phyloP scores from a whole-genome alignment of 1,140 invertebrate species.

The Procambarus virginalis region DNA sequence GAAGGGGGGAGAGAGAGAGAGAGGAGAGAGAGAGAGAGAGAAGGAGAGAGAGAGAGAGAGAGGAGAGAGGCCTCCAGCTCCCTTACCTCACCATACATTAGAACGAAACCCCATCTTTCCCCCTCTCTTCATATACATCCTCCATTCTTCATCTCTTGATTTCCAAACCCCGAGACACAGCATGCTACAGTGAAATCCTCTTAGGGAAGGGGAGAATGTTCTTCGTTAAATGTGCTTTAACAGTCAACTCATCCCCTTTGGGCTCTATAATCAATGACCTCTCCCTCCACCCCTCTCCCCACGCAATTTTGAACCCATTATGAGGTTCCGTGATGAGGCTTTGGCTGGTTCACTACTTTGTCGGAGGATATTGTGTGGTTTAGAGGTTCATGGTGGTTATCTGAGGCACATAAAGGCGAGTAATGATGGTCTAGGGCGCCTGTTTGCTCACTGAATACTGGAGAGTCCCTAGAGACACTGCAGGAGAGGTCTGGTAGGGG shows the following conservation, averaged over 20 bases:
- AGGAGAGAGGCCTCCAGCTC: not conserved
- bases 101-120: not conserved
- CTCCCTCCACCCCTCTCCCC: too few relatives aligned
- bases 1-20: too few relatives aligned
- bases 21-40: too few relatives aligned
- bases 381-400: constrained; percentile 10
- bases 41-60: not conserved
- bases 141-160: too few relatives aligned
- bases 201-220: too few relatives aligned
- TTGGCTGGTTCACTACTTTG: not conserved
- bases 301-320: constrained; percentile 13
- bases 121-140: not conserved
- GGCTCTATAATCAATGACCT: too few relatives aligned
- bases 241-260: too few relatives aligned
- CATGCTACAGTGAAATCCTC: too few relatives aligned
- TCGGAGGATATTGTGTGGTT: not conserved
- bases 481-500: not conserved
- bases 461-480: constrained; percentile 18
- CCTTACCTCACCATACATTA: not conserved
- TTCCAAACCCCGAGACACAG: too few relatives aligned
- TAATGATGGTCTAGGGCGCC: constrained; percentile 50
- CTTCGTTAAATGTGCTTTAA: too few relatives aligned
- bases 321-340: not conserved
- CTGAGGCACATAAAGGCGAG: constrained; percentile 47
- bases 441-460: constrained; percentile 53